Evolutionary conservation across 2,113 vertebrate genomes (phyloP).

Genomic region (Ictalurus furcatus): DNA sequence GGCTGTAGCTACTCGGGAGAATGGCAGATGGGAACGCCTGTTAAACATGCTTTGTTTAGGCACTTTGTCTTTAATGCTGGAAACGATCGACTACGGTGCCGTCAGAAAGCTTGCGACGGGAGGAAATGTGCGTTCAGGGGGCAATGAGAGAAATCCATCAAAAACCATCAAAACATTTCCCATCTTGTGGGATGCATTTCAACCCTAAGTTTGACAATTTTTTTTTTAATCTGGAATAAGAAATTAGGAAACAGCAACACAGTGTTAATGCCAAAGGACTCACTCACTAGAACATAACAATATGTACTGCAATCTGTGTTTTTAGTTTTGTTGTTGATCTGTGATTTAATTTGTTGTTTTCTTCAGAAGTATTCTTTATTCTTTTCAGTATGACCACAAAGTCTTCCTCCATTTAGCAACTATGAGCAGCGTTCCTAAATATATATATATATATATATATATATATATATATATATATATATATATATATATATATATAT

Average conservation of each 20-base stretch:
- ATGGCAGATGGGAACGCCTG: neutral
- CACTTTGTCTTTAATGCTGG: neutral
- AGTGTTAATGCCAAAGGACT: neutral
- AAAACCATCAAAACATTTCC: neutral
- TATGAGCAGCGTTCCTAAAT: no score
- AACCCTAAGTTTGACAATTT: neutral
- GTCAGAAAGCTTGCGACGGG: neutral
- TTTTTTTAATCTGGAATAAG: neutral
- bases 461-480: no score
- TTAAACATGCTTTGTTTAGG: neutral
- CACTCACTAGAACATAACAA: neutral
- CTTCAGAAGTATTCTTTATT: no score
- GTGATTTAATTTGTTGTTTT: no score
- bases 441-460: no score
- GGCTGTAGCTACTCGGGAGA: neutral
- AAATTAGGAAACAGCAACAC: neutral
- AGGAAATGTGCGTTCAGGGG: neutral
- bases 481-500: no score
- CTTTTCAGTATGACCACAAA: no score
- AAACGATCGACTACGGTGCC: neutral
- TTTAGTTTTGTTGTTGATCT: no score
- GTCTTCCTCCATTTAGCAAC: no score
- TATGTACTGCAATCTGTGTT: no score
- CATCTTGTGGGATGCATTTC: neutral
- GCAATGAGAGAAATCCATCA: neutral